Base-by-base conservation (phyloP, 2,888 invertebrate genomes). In the Hoplodrina ambigua region DNA sequence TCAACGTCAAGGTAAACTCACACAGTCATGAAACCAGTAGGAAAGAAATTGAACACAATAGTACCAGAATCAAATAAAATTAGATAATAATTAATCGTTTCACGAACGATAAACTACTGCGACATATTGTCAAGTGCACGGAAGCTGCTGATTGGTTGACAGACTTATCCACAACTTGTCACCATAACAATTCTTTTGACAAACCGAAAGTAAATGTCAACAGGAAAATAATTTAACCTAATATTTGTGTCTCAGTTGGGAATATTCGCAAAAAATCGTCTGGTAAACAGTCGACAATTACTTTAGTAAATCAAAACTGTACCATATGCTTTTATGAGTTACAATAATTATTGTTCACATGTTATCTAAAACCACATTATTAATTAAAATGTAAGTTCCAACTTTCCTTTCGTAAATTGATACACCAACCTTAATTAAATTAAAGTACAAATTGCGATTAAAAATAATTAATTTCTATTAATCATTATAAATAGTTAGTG, bases 321-420 rank as follows among this genome's bases (percentile, higher is more conserved):
- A 15, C 4, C 41, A 11, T 41, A 41, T 41, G 41, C 17, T 4
- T 5, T 46, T 17, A 46, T 4, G 4, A 46, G 17, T 17, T 46
- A 46, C 46, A 46, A 25, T 25, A 46, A 4, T n/a, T 50, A 8
- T 3, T 44, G 41, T 20, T 20, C 15, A 5, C 10, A 49, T 30
- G 50, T 37, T 52, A 72, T 50, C 41, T 54, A 59, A 37, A 55
- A 50, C 33, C 19, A 30, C 15, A 65, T 13, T 49, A 49, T 55
- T 55, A 52, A 73, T 73, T 56, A 67, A 56, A 72, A 30, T 64
- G 46, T 17, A 15, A 46, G 2, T 17, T 7, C 17, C 46, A 17
- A 30, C 17, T 25, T 52, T 33, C 44, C 58, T 67, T 17, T n/a
- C 17, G 10, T 15, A 19, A 33, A 53, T 37, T 60, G 19, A 30